Evolutionary conservation across 2,797 vertebrate species (phyloP).

Genomic region (Bradypodion ventrale): DNA sequence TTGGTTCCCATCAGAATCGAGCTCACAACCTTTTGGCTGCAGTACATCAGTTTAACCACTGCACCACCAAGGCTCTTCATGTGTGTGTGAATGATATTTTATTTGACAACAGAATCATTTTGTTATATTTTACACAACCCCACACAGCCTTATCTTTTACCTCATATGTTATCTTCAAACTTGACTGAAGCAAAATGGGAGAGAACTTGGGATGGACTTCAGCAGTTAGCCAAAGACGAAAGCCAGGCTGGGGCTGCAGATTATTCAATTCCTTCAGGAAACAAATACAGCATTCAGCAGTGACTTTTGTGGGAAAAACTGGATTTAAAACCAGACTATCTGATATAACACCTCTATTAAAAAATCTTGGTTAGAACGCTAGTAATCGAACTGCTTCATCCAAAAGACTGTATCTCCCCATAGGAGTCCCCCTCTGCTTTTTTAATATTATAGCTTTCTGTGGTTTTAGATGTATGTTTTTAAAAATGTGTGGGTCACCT

Average conservation of each 20-base stretch:
- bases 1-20: too few species aligned
- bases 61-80: too few species aligned
- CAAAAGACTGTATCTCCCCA: too few species aligned
- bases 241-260: conserved; percentile 88
- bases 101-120: background rate
- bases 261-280: conserved; percentile 87
- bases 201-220: conserved; percentile 93
- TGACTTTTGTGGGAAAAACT: background rate
- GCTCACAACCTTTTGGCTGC: too few species aligned
- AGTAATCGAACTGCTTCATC: background rate
- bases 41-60: too few species aligned
- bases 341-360: conserved; percentile 9
- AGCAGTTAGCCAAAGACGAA: conserved; percentile 95
- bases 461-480: too few species aligned
- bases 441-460: too few species aligned
- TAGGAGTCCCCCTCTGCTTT: too few species aligned
- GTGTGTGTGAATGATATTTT: background rate
- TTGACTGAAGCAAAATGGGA: conserved; percentile 91
- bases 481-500: too few species aligned
- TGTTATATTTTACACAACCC: background rate
- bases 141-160: conserved; percentile 69
- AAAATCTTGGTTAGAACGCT: conserved; percentile 14
- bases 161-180: conserved; percentile 97
- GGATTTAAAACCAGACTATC: background rate
- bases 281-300: conserved; percentile 35